Base-by-base conservation (phyloP, 1,140 invertebrate genomes). In the Drosophila sturtevanti region DNA sequence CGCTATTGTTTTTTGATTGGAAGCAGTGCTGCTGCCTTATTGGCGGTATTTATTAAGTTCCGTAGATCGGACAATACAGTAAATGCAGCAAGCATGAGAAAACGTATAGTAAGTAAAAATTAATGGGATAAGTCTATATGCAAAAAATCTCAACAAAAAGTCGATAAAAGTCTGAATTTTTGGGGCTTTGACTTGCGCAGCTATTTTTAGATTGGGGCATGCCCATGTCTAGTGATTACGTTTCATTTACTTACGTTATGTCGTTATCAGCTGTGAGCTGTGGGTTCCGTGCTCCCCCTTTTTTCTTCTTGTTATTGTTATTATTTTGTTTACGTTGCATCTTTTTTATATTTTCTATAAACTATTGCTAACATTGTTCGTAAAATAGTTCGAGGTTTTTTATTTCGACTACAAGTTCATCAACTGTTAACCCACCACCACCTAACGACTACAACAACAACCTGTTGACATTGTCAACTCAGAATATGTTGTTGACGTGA, bases 191-290 rank as follows among this genome's bases (percentile, higher is more conserved):
- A 87, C 82, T 86, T 74, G 82, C 84, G 82, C 82, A 86, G 75
- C 85, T 86, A 86, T 86, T 86, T 86, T 86, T 86, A 86, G 82
- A 79, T 86, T 86, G 82, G 68, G 82, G 84, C 77, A 86, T 74
- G 56, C 54, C 54, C 12, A 11, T 38, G 21, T 44, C 65, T 76
- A 73, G 69, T 71, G 77, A 44, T 37, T 34, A 27, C 24, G 16
- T 48, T 22, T 22, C 4, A 22, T 34, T 44, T 59, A 24, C 59
- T 54, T 66, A 70, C 21, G 27, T 38, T 60, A 63, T 64, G 60
- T 54, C 56, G 68, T 60, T 22, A 65, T 44, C 51, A 31, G 63
- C 69, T 34, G 48, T 72, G 82, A 86, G 82, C 82, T 86, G 82
- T 41, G 60, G 22, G 52, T 16, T 27, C 2, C 16, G 51, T 18